These are phyloP conservation scores for Brenthis daphne DNA, from an alignment of 2,888 invertebrate genomes.

Conservation along the genomic window DNA sequence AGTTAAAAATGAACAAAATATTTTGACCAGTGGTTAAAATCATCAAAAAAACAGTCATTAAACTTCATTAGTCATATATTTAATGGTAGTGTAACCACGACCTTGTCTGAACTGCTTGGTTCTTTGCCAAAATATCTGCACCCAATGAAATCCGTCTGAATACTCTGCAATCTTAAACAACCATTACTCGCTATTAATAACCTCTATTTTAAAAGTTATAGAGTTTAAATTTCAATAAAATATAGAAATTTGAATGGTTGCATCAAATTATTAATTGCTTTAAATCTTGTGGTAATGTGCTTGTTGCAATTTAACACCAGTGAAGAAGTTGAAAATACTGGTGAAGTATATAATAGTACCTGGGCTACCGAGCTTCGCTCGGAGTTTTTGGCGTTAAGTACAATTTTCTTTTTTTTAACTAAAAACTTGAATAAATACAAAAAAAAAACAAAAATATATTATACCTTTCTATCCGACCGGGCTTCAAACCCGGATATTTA, in stretches of 20 bases:
- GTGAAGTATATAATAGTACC: background rate
- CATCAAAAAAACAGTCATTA: slow-evolving; percentile 8
- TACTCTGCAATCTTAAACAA: slow-evolving; percentile 24
- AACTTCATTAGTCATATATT: slow-evolving; percentile 24
- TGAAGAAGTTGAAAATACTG: slow-evolving; percentile 5
- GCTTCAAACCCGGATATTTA: too few relatives aligned
- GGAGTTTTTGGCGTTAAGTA: too few relatives aligned
- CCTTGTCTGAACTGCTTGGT: slow-evolving; percentile 60
- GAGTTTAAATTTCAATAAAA: slow-evolving; percentile 14
- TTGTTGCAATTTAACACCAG: slow-evolving; percentile 17
- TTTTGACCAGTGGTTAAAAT: slow-evolving; percentile 1
- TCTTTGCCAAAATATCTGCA: slow-evolving; percentile 55
- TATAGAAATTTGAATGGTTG: slow-evolving; percentile 3
- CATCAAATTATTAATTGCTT: slow-evolving; percentile 26
- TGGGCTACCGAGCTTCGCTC: too few relatives aligned
- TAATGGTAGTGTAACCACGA: slow-evolving; percentile 44
- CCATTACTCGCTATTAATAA: background rate
- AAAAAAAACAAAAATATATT: too few relatives aligned
- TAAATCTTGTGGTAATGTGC: slow-evolving; percentile 32
- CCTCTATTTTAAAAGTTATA: background rate
- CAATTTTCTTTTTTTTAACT: too few relatives aligned
- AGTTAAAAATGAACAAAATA: background rate
- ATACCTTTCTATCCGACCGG: too few relatives aligned
- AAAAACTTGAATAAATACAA: too few relatives aligned
- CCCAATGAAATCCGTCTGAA: slow-evolving; percentile 36